These are phyloP conservation scores for Synaphobranchus kaupii DNA, from an alignment of 2,797 vertebrate genomes.

Conservation along the genomic window DNA sequence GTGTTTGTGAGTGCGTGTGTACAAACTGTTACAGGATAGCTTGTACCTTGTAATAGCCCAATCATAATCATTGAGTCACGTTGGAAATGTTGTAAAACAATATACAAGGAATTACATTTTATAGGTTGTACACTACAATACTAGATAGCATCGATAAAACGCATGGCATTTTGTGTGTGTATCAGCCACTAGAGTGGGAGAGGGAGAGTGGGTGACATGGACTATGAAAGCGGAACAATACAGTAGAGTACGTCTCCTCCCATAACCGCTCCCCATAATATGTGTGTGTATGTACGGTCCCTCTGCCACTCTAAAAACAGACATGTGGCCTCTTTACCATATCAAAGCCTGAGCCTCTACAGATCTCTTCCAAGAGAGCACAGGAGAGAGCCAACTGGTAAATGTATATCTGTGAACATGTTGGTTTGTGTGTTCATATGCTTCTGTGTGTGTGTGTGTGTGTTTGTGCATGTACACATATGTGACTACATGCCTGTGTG, in stretches of 20 bases:
- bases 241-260: background rate
- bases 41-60: too few relatives aligned
- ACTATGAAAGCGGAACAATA: background rate
- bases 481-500: background rate
- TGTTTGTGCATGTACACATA: background rate
- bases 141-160: too few relatives aligned
- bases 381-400: background rate
- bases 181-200: background rate
- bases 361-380: background rate
- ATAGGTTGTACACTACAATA: background rate
- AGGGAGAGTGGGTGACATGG: background rate
- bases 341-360: slow-evolving; percentile 9
- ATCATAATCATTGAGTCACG: too few relatives aligned
- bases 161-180: too few relatives aligned
- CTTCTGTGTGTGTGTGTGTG: slow-evolving; percentile 12
- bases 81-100: too few relatives aligned
- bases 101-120: background rate
- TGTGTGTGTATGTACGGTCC: background rate
- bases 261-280: background rate
- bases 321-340: slow-evolving; percentile 10
- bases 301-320: slow-evolving; percentile 6
- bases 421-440: background rate
- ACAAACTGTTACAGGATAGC: background rate
- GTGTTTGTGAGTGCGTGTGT: slow-evolving; percentile 11
- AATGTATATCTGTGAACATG: background rate